Base-by-base conservation (phyloP, 2,888 invertebrate genomes). In the Urechis unicinctus region DNA sequence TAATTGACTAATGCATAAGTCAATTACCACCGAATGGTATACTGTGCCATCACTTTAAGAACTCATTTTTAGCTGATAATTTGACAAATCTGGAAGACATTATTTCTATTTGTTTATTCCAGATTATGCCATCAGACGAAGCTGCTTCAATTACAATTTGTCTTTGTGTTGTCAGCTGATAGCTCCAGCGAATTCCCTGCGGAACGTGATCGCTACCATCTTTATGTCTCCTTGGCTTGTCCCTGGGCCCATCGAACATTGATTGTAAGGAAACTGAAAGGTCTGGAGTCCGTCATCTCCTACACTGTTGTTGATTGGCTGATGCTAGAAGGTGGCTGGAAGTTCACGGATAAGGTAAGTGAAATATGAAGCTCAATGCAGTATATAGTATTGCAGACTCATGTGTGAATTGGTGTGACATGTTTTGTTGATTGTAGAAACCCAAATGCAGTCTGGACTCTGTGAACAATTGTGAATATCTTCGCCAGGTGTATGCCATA, bases 201-300 rank as follows among this genome's bases (percentile, higher is more conserved):
- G 1, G 73, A 71, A 55, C 36, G 66, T 2, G 63, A 59, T 3
- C 65, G 75, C 6, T 75, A 75, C 56, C 75, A 75, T 53, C 61
- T 75, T 31, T 75, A 75, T 56, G 75, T 73, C 1, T 68, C 67
- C 1, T 61, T 68, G 31, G 74, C 74, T 17, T 75, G 75, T 56
- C 75, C 75, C 1, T 75, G 71, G 71, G 74, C 74, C 17, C 69
- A 70, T 54, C 60, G 74, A 5, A 62, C 69, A 0, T 64, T 75
- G 25, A 67, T 72, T 26, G 59, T 66, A 2, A 54, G 71, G 13
- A 64, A 61, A 30, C 58, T 75, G 48, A 75, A 75, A 53, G 74
- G 75, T 6, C 64, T 75, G 22, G 68, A 70, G n/a, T 61, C 69
- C 36, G 66, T 65, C 50, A 68, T 75, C 46, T 62, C 71, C 9